These are phyloP conservation scores for Andrena hattorfiana DNA, from an alignment of 2,888 invertebrate species.

Conservation along the genomic window DNA sequence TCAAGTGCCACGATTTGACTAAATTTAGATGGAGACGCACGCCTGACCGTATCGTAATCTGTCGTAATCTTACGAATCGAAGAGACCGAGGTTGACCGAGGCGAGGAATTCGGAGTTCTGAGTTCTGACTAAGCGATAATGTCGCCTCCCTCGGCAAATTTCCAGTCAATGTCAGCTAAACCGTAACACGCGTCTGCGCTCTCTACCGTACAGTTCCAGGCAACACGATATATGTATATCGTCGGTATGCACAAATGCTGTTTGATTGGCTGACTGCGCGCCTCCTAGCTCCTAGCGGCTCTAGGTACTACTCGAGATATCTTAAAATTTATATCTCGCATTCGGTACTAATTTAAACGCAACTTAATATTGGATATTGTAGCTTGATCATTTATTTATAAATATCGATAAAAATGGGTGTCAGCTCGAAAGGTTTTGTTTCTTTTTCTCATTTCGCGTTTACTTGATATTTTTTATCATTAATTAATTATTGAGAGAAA, in stretches of 20 bases:
- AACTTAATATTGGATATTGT: too few relatives aligned
- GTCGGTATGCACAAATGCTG: background rate
- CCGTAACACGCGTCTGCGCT: conserved; percentile 28
- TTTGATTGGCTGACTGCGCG: conserved; percentile 1
- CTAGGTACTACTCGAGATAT: too few relatives aligned
- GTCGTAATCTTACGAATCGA: conserved; percentile 5
- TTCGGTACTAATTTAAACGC: too few relatives aligned
- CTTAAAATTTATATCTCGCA: too few relatives aligned
- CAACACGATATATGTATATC: background rate
- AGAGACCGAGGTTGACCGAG: background rate
- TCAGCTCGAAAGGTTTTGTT: too few relatives aligned
- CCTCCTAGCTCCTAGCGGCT: background rate
- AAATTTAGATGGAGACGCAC: conserved; percentile 24
- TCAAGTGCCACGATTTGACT: conserved; percentile 23
- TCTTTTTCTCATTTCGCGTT: too few relatives aligned
- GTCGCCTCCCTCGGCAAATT: conserved; percentile 54
- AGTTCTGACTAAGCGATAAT: conserved; percentile 35
- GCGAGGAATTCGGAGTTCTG: conserved; percentile 22
- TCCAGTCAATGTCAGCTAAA: conserved; percentile 40
- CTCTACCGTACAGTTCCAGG: conserved; percentile 17
- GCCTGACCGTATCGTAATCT: conserved; percentile 15
- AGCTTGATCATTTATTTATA: too few relatives aligned
- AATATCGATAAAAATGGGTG: too few relatives aligned
- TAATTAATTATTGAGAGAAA: too few relatives aligned
- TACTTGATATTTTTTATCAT: too few relatives aligned